Evolutionary conservation across 2,113 vertebrate genomes (phyloP), one percentile per base, ranked within the genome.

Genomic region (Lepisosteus osseus): DNA sequence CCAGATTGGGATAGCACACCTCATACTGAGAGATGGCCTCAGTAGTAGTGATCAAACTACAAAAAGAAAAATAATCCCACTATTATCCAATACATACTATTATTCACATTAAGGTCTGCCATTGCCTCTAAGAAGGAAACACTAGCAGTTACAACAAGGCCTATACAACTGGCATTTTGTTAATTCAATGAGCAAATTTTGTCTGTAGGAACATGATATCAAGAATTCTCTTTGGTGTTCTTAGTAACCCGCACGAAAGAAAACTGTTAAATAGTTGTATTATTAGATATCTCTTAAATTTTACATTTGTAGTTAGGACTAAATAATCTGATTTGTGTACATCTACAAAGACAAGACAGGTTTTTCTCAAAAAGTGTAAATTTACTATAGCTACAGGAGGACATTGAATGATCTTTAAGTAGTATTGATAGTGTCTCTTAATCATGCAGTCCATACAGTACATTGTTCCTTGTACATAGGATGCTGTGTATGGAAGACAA

Each of bases 141-240:
- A 63, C 40, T 63, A 56, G 45, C 47, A 62, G 42, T 6, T 57
- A 14, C 41, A 63, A 9, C 4, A 47, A 17, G 9, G 29, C 7
- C 47, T 17, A 43, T 64, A 62, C 74, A 54, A 73, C 45, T 40
- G 63, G 12, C 14, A 17, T 62, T 68, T 79, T 78, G 68, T 83
- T 72, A 74, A 12, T 43, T 42, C 57, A 67, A 70, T 66, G 13
- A 62, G 65, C 70, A 68, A 56, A 56, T 73, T 74, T 71, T 72
- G 74, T 77, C 67, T 67, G 9, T 51, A 5, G 1, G 47, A 51
- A 9, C 47, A 51, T 6, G 9, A 51, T 51, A 9, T 9, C 5
- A 51, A 51, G 47, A 51, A 6, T 5, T 51, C 29, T 29, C 29
- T 29, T 29, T 29, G 29, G 29, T 29, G 5, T 51, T 51, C 47